Evolutionary conservation across 2,797 vertebrate species (phyloP), one percentile per base, ranked within the genome.

Genomic region (Crossoptilon crossoptilon): DNA sequence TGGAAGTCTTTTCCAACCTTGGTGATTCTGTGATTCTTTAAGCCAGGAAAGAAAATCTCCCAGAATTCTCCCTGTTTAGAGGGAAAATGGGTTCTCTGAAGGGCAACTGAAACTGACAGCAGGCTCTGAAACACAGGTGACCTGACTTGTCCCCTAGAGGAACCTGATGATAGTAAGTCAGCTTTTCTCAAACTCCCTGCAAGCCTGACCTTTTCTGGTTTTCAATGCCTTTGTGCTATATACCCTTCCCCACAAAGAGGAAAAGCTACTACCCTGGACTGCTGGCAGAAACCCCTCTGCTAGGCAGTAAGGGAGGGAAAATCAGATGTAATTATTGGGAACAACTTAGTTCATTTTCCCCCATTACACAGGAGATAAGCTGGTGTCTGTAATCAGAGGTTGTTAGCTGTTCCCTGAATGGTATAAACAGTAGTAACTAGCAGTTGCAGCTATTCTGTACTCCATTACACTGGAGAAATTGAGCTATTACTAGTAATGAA

Each of bases 191-290:
- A 78, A 29, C 22, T 87, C 82, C 33, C 76, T 84, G 37, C 14
- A 94, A 86, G 37, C 46, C 70, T 90, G 83, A 93, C 63, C 73
- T 88, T 88, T 95, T 53, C 84, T 39, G 23, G 2, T 9, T 87
- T 95, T 93, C 66, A 43, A 51, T 77, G 46, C 41, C 59, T 94
- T 89, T 83, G 62, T 68, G 49, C 67, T 69, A 60, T 9, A 56
- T 9, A 75, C 8, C 37, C n/a, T 16, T 74, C 46, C 49, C 44
- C 75, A 87, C 39, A 82, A 44, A 84, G 4, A 13, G 46, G 58
- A 71, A 87, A 89, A 89, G 26, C 66, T 77, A n/a, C 69, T 76
- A 18, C 39, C 22, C 85, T 62, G 71, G 69, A 77, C 29, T 70
- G 60, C 73, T 49, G 39, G 10, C 69, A 87, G 14, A 33, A 75